phyloP scores from a whole-genome alignment of 2,113 vertebrate genomes.

The Alces alces region DNA sequence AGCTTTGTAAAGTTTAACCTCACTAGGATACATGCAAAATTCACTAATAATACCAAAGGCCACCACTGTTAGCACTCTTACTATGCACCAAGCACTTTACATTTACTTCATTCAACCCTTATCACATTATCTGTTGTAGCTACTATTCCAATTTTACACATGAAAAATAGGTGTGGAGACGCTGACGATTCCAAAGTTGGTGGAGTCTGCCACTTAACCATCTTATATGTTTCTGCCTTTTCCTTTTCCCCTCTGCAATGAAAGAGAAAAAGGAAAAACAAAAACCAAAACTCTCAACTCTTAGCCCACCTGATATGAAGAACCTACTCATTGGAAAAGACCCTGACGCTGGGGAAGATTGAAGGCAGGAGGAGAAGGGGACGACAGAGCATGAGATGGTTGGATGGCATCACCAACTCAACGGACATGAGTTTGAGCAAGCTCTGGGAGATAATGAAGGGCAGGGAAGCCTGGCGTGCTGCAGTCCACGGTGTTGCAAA shows the following conservation, averaged over 20 bases:
- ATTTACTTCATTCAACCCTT: background rate
- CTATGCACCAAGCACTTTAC: background rate
- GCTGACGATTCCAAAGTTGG: background rate
- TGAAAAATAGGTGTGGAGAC: background rate
- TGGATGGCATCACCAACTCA: background rate
- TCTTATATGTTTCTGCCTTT: background rate
- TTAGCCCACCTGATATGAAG: background rate
- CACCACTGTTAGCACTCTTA: background rate
- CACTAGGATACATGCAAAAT: background rate
- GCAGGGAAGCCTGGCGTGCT: background rate
- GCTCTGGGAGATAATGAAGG: background rate
- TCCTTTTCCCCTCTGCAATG: background rate
- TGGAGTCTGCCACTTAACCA: background rate
- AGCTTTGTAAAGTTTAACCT: background rate
- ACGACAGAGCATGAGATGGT: background rate
- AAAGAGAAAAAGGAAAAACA: background rate
- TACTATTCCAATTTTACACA: background rate
- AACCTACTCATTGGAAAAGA: background rate
- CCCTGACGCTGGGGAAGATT: background rate
- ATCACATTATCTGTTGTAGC: background rate
- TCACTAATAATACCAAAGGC: background rate
- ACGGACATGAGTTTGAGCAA: background rate
- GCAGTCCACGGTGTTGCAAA: background rate
- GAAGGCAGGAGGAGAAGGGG: background rate
- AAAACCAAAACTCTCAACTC: background rate